phyloP scores from a whole-genome alignment of 2,797 vertebrate species.

The Gastrophryne carolinensis region DNA sequence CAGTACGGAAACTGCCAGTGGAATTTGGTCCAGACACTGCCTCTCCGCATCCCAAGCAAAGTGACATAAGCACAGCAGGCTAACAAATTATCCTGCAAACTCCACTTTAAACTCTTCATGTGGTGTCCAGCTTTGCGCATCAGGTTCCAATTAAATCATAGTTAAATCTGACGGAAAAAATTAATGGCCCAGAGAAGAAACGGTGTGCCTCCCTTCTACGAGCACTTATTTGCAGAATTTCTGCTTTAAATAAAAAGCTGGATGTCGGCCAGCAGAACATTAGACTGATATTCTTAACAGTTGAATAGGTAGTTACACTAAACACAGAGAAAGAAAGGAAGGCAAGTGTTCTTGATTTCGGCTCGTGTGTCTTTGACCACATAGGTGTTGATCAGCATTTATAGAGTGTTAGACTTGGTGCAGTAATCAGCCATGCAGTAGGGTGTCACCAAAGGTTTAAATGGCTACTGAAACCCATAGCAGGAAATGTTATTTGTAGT shows the following conservation, averaged over 20 bases:
- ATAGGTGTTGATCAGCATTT: slow-evolving; percentile 62
- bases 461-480: slow-evolving; percentile 61
- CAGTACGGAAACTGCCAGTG: background rate
- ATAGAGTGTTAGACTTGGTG: slow-evolving; percentile 54
- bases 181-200: slow-evolving; percentile 75
- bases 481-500: slow-evolving; percentile 60
- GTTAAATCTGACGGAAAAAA: slow-evolving; percentile 80
- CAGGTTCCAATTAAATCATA: slow-evolving; percentile 81
- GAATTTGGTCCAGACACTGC: background rate
- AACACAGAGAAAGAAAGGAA: slow-evolving; percentile 64
- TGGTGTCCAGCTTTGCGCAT: slow-evolving; percentile 73
- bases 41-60: slow-evolving; percentile 56
- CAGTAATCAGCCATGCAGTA: slow-evolving; percentile 50
- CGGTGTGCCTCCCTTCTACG: slow-evolving; percentile 62
- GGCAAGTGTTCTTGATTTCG: slow-evolving; percentile 50
- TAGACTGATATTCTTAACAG: slow-evolving; percentile 59
- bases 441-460: slow-evolving; percentile 55
- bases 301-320: slow-evolving; percentile 59
- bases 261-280: slow-evolving; percentile 67
- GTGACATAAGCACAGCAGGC: slow-evolving; percentile 69
- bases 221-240: slow-evolving; percentile 63
- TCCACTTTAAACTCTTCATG: slow-evolving; percentile 72
- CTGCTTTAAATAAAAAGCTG: slow-evolving; percentile 80
- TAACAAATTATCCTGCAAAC: slow-evolving; percentile 75
- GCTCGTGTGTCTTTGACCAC: slow-evolving; percentile 53